A percentile compares a stretch with the other conserved stretches of the same genome.
phyloP scores from a whole-genome alignment of 2,113 vertebrate species.

The Rattus rattus region DNA sequence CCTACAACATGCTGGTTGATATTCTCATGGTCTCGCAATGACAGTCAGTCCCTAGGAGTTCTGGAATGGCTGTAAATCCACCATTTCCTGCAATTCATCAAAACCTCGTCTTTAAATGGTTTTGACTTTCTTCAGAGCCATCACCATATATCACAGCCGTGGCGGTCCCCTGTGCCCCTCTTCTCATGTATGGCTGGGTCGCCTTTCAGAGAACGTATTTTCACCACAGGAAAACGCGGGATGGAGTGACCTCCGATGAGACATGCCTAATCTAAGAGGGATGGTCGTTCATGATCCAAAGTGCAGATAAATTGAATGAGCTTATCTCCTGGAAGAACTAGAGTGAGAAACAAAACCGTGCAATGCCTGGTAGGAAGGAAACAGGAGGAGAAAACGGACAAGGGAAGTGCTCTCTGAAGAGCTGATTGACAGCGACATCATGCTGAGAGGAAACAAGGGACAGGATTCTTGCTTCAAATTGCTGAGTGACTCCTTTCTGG shows the following conservation, averaged over 20 bases:
- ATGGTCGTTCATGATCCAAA: slow-evolving; percentile 53
- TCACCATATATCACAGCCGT: slow-evolving; percentile 85
- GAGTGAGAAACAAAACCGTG: neutral
- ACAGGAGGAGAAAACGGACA: neutral
- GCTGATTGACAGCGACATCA: neutral
- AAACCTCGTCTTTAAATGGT: slow-evolving; percentile 76
- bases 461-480: neutral
- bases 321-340: slow-evolving; percentile 55
- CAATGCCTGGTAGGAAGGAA: neutral
- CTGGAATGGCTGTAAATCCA: slow-evolving; percentile 84
- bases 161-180: slow-evolving; percentile 74
- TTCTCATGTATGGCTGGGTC: slow-evolving; percentile 63
- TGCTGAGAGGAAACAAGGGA: neutral
- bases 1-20: slow-evolving; percentile 80
- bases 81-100: slow-evolving; percentile 91
- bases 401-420: neutral
- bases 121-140: slow-evolving; percentile 84
- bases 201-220: slow-evolving; percentile 42
- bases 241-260: slow-evolving; percentile 59
- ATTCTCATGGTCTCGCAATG: slow-evolving; percentile 83
- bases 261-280: slow-evolving; percentile 59
- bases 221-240: slow-evolving; percentile 35
- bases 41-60: slow-evolving; percentile 86
- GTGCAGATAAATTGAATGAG: slow-evolving; percentile 62
- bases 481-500: neutral